Evolutionary conservation across 35 echinoderm and acorn worm species (phyloP), one percentile per base, ranked within the genome.

Genomic region (Amphiura filiformis): DNA sequence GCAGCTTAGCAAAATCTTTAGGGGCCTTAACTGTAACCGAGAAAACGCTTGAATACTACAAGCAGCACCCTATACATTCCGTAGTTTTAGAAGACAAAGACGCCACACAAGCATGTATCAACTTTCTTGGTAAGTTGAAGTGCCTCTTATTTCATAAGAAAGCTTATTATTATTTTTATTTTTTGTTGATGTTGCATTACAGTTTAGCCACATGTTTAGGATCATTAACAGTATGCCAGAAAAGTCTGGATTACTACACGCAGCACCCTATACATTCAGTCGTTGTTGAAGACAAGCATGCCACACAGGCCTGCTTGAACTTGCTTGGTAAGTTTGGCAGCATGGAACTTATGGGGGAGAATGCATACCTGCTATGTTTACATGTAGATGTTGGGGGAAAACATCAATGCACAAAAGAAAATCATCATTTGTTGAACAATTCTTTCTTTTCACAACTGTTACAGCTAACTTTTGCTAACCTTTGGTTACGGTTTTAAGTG

Each of bases 131-230:
- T 97, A 83, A 40, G 70, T 85, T 84, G n/a, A n/a, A n/a, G n/a
- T n/a, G n/a, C n/a, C n/a, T n/a, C n/a, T n/a, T n/a, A n/a, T n/a
- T n/a, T n/a, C n/a, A n/a, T n/a, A n/a, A n/a, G n/a, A 47, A 15
- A 0, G 20, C 9, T 38, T n/a, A n/a, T n/a, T n/a, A n/a, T n/a
- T n/a, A n/a, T n/a, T n/a, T n/a, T n/a, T n/a, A 34, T 75, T 39
- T 80, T 75, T 76, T 38, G 85, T 75, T 32, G n/a, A n/a, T n/a
- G n/a, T n/a, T n/a, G n/a, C n/a, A n/a, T n/a, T n/a, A 12, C 57
- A 97, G 95, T 78, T 44, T 89, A 79, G 95, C 95, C 30, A 94
- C 94, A 56, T 89, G 84, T 75, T 89, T 97, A 56, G 95, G 95
- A 11, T 81, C 95, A n/a, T 65, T 94, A 76, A 91, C 89, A 37